Conservation (phyloP, 2,888 invertebrate genomes). For the Exocentrus adspersus region DNA sequence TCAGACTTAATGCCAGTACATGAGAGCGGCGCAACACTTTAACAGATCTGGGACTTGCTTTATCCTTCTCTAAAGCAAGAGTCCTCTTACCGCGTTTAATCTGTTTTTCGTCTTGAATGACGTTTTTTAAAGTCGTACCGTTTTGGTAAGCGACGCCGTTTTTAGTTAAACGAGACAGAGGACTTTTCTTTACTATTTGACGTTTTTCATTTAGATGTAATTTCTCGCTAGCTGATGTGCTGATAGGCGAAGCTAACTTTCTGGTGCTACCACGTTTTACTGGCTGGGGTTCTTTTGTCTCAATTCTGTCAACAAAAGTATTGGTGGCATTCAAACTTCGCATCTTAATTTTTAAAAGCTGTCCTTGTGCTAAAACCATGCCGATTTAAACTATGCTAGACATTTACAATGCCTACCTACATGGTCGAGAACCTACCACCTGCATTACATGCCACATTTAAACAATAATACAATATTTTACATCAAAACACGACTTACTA, state of each 20-base stretch:
- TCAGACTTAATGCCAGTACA: conserved; percentile 43
- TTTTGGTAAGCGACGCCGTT: conserved; percentile 33
- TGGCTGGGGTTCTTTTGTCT: conserved; percentile 48
- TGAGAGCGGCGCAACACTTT: conserved; percentile 58
- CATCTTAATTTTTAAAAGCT: conserved; percentile 44
- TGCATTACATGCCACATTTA: conserved; percentile 14
- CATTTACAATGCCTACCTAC: conserved; percentile 24
- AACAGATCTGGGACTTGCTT: conserved; percentile 57
- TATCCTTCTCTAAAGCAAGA: conserved; percentile 58
- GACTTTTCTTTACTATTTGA: conserved; percentile 49
- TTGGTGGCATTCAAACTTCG: conserved; percentile 36
- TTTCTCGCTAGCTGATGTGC: conserved; percentile 36
- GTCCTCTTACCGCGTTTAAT: conserved; percentile 59
- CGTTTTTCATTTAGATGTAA: conserved; percentile 45
- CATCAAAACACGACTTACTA: too few species aligned
- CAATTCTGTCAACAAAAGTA: conserved; percentile 59
- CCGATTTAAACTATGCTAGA: conserved; percentile 28
- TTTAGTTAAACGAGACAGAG: conserved; percentile 30
- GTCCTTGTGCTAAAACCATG: conserved; percentile 52
- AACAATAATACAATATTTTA: too few species aligned
- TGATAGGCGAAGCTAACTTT: conserved; percentile 39
- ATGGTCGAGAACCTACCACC: background rate
- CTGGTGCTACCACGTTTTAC: conserved; percentile 41
- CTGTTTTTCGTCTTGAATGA: conserved; percentile 44
- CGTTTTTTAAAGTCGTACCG: conserved; percentile 35